phyloP scores from a whole-genome alignment of 2,888 invertebrate genomes.

The Cynaeus angustus region DNA sequence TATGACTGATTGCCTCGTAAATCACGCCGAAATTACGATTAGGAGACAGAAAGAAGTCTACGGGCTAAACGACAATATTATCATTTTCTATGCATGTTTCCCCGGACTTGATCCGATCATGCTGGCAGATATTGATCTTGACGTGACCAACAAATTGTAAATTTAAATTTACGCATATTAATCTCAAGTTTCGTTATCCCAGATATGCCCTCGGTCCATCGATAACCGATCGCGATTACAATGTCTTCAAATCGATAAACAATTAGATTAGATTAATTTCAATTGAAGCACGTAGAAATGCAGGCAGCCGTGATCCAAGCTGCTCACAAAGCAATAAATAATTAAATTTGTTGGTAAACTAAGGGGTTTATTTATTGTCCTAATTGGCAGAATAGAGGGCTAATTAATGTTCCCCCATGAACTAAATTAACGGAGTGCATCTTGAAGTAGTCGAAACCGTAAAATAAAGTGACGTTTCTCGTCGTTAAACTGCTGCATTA shows the following conservation, averaged over 20 bases:
- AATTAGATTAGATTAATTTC: not conserved
- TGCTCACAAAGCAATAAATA: conserved; percentile 19
- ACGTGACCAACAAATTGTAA: no score
- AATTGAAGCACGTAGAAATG: not conserved
- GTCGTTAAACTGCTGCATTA: conserved; percentile 2
- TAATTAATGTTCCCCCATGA: conserved; percentile 36
- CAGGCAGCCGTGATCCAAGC: not conserved
- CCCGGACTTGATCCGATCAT: no score
- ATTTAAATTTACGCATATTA: no score
- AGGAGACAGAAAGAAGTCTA: no score
- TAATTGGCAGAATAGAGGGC: conserved; percentile 32
- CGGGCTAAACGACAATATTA: no score
- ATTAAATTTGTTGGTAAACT: conserved; percentile 30
- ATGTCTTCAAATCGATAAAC: not conserved
- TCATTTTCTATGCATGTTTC: no score
- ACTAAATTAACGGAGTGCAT: conserved; percentile 29
- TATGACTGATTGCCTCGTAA: conserved; percentile 27
- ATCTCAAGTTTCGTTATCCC: no score
- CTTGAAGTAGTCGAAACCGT: conserved; percentile 25
- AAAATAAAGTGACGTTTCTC: conserved; percentile 19
- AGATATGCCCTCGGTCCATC: no score
- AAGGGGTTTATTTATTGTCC: conserved; percentile 19
- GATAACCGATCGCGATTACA: no score
- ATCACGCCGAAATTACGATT: conserved; percentile 9
- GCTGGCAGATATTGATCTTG: no score